phyloP scores from a whole-genome alignment of 1,140 invertebrate genomes.

The Drosophila serrata region DNA sequence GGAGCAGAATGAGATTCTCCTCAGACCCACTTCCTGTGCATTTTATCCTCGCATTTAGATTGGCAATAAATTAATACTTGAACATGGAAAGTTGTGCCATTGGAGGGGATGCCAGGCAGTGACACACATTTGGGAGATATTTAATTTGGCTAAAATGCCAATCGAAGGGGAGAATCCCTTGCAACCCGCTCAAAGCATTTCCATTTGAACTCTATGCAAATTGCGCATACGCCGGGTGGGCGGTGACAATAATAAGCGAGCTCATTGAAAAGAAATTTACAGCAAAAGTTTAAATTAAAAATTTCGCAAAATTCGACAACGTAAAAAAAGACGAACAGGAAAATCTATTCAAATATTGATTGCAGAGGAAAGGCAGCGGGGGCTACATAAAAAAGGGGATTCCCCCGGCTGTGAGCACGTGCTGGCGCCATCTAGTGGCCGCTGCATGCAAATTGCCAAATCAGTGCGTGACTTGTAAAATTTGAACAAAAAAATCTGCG shows the following conservation, averaged over 20 bases:
- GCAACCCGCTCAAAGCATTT: neutral
- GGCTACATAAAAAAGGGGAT: constrained; percentile 6
- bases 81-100: constrained; percentile 43
- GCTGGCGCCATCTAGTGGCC: constrained; percentile 64
- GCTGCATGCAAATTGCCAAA: constrained; percentile 75
- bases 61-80: constrained; percentile 63
- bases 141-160: constrained; percentile 68
- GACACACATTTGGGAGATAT: constrained; percentile 50
- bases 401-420: constrained; percentile 47
- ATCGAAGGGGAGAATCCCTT: constrained; percentile 10
- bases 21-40: constrained; percentile 30
- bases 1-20: neutral
- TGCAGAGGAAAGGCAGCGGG: neutral
- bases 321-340: constrained; percentile 1
- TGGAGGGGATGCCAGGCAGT: constrained; percentile 18
- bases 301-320: constrained; percentile 10
- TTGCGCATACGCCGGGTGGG: constrained; percentile 51
- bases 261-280: constrained; percentile 39
- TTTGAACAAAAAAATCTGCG: constrained; percentile 27
- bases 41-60: constrained; percentile 48
- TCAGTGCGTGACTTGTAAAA: constrained; percentile 78
- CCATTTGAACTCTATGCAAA: constrained; percentile 22
- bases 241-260: constrained; percentile 26
- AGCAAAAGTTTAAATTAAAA: constrained; percentile 53
- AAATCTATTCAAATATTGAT: constrained; percentile 47